phyloP scores from a whole-genome alignment of 2,797 vertebrate species.

The Eulemur coronatus region DNA sequence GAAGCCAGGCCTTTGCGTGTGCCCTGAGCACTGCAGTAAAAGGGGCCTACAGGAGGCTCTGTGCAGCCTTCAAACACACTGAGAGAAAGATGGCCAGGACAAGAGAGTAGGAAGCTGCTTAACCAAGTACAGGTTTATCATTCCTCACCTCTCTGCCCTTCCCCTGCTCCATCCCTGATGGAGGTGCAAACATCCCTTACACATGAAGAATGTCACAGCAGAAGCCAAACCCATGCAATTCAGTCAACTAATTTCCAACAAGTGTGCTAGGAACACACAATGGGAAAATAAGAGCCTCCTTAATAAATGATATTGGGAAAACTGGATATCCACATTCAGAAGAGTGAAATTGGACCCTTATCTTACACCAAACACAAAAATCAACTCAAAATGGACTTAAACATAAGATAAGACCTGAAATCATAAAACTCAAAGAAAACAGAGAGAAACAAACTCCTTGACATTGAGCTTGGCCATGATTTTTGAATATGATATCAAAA shows the following conservation, averaged over 20 bases:
- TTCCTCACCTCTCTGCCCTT: neutral
- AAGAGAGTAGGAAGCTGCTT: neutral
- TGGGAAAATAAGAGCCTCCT: neutral
- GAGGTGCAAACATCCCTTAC: no score
- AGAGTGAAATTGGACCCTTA: neutral
- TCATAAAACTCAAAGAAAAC: neutral
- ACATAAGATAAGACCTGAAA: neutral
- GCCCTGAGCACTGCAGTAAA: neutral
- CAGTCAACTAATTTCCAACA: neutral
- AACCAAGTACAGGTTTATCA: neutral
- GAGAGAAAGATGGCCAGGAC: neutral
- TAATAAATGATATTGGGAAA: neutral
- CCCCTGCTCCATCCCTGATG: neutral
- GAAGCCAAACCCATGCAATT: neutral
- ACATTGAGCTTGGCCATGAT: neutral
- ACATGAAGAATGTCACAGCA: neutral
- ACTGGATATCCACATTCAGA: neutral
- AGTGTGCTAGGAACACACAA: neutral
- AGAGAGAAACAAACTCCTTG: neutral
- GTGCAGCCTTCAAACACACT: neutral
- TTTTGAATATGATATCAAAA: neutral
- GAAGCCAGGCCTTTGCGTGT: neutral
- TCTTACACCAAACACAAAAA: neutral
- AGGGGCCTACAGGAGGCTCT: fast-evolving
- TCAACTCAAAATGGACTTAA: neutral